phyloP scores from a whole-genome alignment of 23 tunicate genomes.

The Halocynthia roretzi region DNA sequence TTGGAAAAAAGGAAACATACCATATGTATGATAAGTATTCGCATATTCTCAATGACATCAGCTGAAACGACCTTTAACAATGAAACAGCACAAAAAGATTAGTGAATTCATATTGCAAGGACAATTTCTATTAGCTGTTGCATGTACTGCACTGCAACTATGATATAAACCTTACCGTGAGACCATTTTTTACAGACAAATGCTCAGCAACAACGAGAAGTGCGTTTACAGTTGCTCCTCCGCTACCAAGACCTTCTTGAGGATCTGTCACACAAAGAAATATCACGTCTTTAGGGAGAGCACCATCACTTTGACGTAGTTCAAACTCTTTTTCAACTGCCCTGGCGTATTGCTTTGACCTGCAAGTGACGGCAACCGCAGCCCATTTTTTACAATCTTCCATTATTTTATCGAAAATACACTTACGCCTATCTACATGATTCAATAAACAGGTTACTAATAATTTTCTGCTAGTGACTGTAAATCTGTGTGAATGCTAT shows the following conservation, averaged over 20 bases:
- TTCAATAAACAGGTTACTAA: no score
- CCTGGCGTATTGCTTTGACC: constrained; percentile 39
- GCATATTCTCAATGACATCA: constrained; percentile 54
- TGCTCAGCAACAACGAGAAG: constrained; percentile 67
- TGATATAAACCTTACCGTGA: constrained; percentile 4
- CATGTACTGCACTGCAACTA: no score
- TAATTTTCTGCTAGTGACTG: no score
- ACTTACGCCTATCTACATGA: no score
- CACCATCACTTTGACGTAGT: constrained; percentile 36
- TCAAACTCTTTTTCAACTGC: constrained; percentile 45
- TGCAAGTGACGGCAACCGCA: constrained; percentile 74
- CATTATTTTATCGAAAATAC: no score
- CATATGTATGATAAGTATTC: constrained; percentile 64
- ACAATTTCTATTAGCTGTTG: no score
- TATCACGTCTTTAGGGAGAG: constrained; percentile 34
- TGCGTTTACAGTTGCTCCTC: constrained; percentile 91
- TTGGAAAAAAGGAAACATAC: background rate
- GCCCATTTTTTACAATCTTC: constrained; percentile 26
- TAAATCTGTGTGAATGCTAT: no score
- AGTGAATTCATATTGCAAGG: no score
- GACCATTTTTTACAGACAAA: constrained; percentile 51
- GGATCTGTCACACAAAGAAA: constrained; percentile 74
- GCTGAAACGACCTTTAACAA: constrained; percentile 42
- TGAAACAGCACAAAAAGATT: background rate
- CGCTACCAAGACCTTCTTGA: constrained; percentile 81